Percentiles rank a stretch among this genome's conserved stretches.
These are phyloP conservation scores for Apogon hyalosoma DNA, from an alignment of 2,797 vertebrate genomes.

Conservation along the genomic window DNA sequence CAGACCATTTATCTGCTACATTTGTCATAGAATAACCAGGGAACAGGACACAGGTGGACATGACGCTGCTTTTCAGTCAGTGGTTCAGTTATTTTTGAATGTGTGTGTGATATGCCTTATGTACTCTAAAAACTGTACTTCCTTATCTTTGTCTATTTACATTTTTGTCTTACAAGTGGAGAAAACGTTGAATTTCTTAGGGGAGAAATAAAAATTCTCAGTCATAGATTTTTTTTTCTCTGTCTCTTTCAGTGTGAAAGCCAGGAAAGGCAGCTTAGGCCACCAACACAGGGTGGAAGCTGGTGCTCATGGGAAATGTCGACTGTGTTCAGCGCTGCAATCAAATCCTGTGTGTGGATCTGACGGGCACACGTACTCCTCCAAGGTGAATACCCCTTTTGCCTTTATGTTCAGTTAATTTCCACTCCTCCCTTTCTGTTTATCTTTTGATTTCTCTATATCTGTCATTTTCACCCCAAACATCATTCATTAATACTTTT, in stretches of 20 bases:
- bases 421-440: neutral
- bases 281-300: slow-evolving; percentile 88
- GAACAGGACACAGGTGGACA: too few relatives aligned
- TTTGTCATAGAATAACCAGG: too few relatives aligned
- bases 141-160: too few relatives aligned
- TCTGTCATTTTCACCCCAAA: neutral
- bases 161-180: neutral
- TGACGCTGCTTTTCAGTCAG: too few relatives aligned
- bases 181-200: too few relatives aligned
- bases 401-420: neutral
- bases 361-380: slow-evolving; percentile 87
- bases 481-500: slow-evolving; percentile 4
- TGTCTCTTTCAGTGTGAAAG: slow-evolving; percentile 80
- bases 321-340: slow-evolving; percentile 81
- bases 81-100: too few relatives aligned
- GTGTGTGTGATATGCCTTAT: too few relatives aligned
- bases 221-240: slow-evolving; percentile 4
- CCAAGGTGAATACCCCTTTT: slow-evolving; percentile 74
- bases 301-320: slow-evolving; percentile 88
- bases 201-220: too few relatives aligned
- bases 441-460: neutral
- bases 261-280: slow-evolving; percentile 88
- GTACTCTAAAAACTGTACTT: neutral
- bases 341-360: slow-evolving; percentile 87
- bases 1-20: too few relatives aligned